Base-by-base conservation (phyloP, 2,797 vertebrate genomes). In the Sylvia borin region DNA sequence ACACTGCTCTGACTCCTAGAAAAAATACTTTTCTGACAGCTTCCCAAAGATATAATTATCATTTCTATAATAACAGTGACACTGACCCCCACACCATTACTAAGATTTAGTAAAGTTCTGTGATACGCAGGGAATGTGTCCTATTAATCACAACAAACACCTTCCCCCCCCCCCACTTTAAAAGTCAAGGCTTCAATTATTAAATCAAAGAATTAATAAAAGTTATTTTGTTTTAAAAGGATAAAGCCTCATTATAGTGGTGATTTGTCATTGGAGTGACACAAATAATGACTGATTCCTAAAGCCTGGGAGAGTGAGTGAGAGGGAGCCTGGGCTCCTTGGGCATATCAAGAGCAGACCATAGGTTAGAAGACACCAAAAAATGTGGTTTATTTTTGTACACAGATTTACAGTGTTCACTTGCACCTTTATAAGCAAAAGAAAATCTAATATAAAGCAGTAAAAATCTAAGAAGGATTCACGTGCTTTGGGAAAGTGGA, bases 21-120 rank as follows among this genome's bases (percentile, higher is more conserved):
- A 95, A 97, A 97, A 85, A 58, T 78, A 90, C 60, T 86, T 96
- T 91, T 88, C 75, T 88, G 92, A 57, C 92, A 92, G 68, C 55
- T 90, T 94, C 86, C 81, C 64, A 84, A 90, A 89, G 91, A 66
- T 83, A 79, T 88, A 93, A 96, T 95, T 92, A 95, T 94, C 64
- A 90, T 93, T 64, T 88, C 55, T 84, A 47, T 54, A 77, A 81
- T 94, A 67, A 88, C 92, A 47, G 70, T 54, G 57, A 85, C 96
- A 64, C 78, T 95, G 92, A 93, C 95, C 96, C 90, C 76, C 85
- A 92, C 88, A 43, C 92, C 76, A 25, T 88, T 60, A 72, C 82
- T 40, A 61, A 76, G 85, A 88, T 87, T 71, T 64, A 90, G 55
- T 66, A 51, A 94, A 97, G 88, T 95, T 95, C 36, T 6, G 26